Conservation (phyloP, 2,888 invertebrate species). For the Neoascia interrupta region DNA sequence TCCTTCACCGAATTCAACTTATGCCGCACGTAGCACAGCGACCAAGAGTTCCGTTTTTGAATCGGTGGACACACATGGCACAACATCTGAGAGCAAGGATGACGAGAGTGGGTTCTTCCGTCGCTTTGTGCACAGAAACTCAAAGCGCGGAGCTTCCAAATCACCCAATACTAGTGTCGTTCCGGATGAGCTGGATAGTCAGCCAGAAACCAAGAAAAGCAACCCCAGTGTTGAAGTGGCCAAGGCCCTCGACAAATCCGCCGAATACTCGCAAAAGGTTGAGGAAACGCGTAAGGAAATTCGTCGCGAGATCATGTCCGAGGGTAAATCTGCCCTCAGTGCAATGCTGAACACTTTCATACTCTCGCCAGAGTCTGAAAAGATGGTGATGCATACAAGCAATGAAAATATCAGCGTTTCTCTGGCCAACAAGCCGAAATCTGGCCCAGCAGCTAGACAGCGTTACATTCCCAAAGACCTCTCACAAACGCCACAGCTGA, state of each 20-base stretch:
- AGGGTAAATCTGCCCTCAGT: slow-evolving; percentile 80
- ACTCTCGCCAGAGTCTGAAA: slow-evolving; percentile 58
- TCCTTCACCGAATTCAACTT: slow-evolving; percentile 45
- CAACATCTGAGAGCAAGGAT: slow-evolving; percentile 72
- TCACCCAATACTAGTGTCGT: slow-evolving; percentile 71
- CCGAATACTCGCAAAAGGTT: slow-evolving; percentile 74
- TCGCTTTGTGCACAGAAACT: slow-evolving; percentile 85
- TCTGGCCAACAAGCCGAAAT: slow-evolving; percentile 78
- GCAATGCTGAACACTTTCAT: slow-evolving; percentile 75
- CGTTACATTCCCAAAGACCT: slow-evolving; percentile 82
- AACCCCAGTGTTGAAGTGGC: slow-evolving; percentile 18
- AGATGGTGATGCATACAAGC: slow-evolving; percentile 81
- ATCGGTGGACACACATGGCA: slow-evolving; percentile 66
- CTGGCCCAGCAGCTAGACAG: slow-evolving; percentile 82
- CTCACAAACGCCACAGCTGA: slow-evolving; percentile 69
- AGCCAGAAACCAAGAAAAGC: slow-evolving; percentile 49
- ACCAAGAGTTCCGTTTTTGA: slow-evolving; percentile 56
- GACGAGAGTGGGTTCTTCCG: slow-evolving; percentile 84
- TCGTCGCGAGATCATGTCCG: slow-evolving; percentile 80
- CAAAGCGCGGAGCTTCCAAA: slow-evolving; percentile 86
- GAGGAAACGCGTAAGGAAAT: slow-evolving; percentile 77
- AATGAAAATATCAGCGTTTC: slow-evolving; percentile 73
- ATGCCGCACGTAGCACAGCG: slow-evolving; percentile 46
- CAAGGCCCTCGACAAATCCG: slow-evolving; percentile 36
- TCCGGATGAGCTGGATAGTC: slow-evolving; percentile 69